phyloP scores from a whole-genome alignment of 2,113 vertebrate genomes.

The Petaurus breviceps region DNA sequence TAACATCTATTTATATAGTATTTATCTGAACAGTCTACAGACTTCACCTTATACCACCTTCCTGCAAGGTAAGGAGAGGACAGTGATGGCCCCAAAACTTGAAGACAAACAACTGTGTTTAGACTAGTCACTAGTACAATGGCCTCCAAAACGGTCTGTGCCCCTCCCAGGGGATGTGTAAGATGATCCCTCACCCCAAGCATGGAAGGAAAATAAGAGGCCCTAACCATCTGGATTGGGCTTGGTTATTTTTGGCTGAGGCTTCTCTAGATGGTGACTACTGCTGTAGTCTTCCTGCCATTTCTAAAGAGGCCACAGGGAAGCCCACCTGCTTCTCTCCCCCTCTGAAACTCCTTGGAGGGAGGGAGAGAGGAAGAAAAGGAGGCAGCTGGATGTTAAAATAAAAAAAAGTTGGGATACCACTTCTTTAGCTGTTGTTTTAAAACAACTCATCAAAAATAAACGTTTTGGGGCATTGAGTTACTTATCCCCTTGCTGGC shows the following conservation, averaged over 20 bases:
- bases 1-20: not conserved
- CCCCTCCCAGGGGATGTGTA: not conserved
- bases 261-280: not conserved
- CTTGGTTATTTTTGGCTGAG: not conserved
- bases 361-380: not conserved
- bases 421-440: not conserved
- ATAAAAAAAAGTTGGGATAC: not conserved
- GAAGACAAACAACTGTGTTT: not conserved
- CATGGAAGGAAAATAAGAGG: not conserved
- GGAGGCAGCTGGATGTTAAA: not conserved
- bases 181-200: not conserved
- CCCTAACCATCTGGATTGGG: not conserved
- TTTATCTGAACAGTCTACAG: constrained; percentile 34
- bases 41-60: not conserved
- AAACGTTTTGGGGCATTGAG: not conserved
- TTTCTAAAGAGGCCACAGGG: not conserved
- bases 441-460: not conserved
- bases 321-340: not conserved
- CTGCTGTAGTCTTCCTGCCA: not conserved
- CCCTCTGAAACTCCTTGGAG: not conserved
- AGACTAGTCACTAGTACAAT: not conserved
- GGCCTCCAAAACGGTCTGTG: not conserved
- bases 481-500: not conserved
- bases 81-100: not conserved
- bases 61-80: not conserved